Percentiles rank a stretch among this genome's conserved stretches.
Conservation (phyloP, 1,140 invertebrate genomes). For the Procambarus virginalis region DNA sequence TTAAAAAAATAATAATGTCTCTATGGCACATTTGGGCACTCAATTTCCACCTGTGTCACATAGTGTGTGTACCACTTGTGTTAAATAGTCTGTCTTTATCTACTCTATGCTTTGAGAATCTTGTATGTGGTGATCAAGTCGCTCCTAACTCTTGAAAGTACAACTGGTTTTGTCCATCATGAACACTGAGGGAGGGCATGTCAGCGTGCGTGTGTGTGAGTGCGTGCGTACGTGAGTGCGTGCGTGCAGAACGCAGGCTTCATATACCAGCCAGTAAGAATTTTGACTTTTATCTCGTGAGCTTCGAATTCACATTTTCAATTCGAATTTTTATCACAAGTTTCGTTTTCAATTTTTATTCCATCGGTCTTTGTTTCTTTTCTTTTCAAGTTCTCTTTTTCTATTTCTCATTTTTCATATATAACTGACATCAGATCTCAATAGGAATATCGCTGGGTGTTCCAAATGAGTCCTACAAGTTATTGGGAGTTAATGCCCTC, state of each 20-base stretch:
- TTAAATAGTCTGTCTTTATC: too few relatives aligned
- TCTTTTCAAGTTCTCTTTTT: neutral
- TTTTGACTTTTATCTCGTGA: neutral
- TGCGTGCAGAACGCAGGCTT: neutral
- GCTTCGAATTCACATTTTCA: neutral
- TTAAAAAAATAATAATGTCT: too few relatives aligned
- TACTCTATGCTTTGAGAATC: too few relatives aligned
- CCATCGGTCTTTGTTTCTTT: neutral
- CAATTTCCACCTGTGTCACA: too few relatives aligned
- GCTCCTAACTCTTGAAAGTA: neutral
- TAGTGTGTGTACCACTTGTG: too few relatives aligned
- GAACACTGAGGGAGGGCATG: neutral
- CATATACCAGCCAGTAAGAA: too few relatives aligned
- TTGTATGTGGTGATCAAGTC: neutral
- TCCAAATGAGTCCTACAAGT: too few relatives aligned
- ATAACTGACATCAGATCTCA: too few relatives aligned
- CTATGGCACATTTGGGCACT: too few relatives aligned
- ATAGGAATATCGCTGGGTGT: too few relatives aligned
- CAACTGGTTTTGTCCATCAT: neutral
- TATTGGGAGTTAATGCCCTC: too few relatives aligned
- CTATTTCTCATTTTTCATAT: neutral
- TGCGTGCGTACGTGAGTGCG: neutral
- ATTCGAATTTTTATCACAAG: neutral
- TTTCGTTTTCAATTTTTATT: neutral
- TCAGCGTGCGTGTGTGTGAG: conserved; percentile 7